Evolutionary conservation across 2,797 vertebrate species (phyloP).

Genomic region (Melanotaenia boesemani): DNA sequence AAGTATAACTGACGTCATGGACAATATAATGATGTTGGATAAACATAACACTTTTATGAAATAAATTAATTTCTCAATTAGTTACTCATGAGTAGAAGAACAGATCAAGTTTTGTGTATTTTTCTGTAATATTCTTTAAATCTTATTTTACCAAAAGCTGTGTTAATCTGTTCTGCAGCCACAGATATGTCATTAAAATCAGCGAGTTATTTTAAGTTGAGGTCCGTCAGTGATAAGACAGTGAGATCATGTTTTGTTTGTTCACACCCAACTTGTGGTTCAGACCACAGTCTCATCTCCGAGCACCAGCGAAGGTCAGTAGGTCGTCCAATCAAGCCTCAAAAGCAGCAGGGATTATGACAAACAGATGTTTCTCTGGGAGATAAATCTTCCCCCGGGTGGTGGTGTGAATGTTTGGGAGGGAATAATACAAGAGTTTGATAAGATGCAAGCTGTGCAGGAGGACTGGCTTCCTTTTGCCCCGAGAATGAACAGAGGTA

Average conservation of each 20-base stretch:
- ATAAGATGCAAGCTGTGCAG: constrained; percentile 28
- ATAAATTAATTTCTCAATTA: too few species aligned
- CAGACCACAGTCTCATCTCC: constrained; percentile 44
- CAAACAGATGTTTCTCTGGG: constrained; percentile 79
- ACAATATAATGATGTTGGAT: too few species aligned
- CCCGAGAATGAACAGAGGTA: neutral
- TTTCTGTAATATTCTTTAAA: too few species aligned
- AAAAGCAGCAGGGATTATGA: constrained; percentile 72
- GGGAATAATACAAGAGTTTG: constrained; percentile 2
- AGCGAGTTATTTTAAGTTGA: too few species aligned
- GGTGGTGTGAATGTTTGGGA: neutral
- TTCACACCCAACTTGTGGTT: constrained; percentile 57
- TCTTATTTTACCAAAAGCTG: too few species aligned
- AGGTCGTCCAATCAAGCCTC: constrained; percentile 77
- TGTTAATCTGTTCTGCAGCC: too few species aligned
- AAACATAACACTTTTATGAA: too few species aligned
- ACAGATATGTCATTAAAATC: too few species aligned
- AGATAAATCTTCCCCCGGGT: constrained; percentile 47
- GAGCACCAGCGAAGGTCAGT: constrained; percentile 66
- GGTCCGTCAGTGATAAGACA: constrained; percentile 11
- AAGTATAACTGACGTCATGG: too few species aligned
- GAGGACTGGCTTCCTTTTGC: constrained; percentile 7
- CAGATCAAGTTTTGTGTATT: too few species aligned
- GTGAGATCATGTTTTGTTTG: constrained; percentile 15
- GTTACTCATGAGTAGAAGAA: too few species aligned